Base-by-base conservation (phyloP, 2,797 vertebrate species). In the Bradypodion pumilum region DNA sequence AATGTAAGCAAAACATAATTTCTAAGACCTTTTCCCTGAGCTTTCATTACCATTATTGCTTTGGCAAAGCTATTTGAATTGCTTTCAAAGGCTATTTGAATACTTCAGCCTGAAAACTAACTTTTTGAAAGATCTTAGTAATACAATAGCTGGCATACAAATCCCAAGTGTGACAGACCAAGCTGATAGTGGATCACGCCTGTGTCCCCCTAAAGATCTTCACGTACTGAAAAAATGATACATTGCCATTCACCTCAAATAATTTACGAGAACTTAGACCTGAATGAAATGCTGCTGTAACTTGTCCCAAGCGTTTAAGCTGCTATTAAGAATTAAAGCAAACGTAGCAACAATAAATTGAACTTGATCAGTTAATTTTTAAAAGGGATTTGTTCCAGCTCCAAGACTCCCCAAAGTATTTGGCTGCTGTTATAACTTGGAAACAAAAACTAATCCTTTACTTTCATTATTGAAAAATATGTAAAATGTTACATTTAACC, bases 1-100 rank as follows among this genome's bases (percentile, higher is more conserved):
- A 89, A 74, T 74, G 23, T 83, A 91, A 91, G 84, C 3, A 89
- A 46, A 76, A 82, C 7, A 7, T 79, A 65, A 27, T 12, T 80
- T 89, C 85, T 89, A 70, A 74, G 92, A 88, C 52, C 21, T 40
- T 13, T 16, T n/a, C 16, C 29, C 78, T 10, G 60, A 35, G 44
- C 42, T 82, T 91, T 82, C 86, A 91, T 92, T 93, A 91, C 0
- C 59, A 29, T 89, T 89, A 92, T 90, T 91, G 80, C 66, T 88
- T 90, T 93, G 86, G 86, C 83, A 92, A 86, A 82, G 10, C 25
- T 19, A 27, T 69, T 86, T 35, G 60, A 70, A 88, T 88, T 29
- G 32, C 56, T 63, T 87, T 46, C 2, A 1, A 84, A 86, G 2
- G 7, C 44, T 85, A 74, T 32, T 32, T 1, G 9, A 0, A 16